phyloP scores from a whole-genome alignment of 2,888 invertebrate species.

The Baronia brevicornis region DNA sequence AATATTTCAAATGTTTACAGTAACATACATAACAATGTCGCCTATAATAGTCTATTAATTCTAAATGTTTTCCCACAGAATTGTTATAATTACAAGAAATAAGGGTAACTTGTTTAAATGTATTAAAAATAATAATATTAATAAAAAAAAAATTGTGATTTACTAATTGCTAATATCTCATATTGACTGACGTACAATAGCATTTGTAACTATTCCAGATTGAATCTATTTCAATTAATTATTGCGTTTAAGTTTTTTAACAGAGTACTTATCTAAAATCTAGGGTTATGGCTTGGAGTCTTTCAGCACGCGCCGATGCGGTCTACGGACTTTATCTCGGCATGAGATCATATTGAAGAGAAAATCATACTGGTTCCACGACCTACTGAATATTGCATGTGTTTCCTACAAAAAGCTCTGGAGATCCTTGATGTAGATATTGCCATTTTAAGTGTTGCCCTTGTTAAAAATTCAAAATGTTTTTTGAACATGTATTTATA shows the following conservation, averaged over 20 bases:
- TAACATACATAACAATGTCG: no score
- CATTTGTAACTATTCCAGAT: no score
- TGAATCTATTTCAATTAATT: no score
- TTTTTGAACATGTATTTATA: constrained; percentile 16
- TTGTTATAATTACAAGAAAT: no score
- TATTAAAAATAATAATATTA: no score
- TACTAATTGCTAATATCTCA: no score
- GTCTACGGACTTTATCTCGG: constrained; percentile 27
- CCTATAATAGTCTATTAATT: no score
- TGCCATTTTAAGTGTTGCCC: constrained; percentile 22
- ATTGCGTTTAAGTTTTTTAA: neutral
- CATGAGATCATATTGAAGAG: constrained; percentile 28
- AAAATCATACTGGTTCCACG: constrained; percentile 30
- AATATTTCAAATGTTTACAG: no score
- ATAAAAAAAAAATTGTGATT: no score
- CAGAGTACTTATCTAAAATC: constrained; percentile 10
- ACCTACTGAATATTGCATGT: constrained; percentile 31
- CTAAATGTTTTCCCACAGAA: no score
- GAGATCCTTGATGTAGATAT: constrained; percentile 28
- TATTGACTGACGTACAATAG: no score
- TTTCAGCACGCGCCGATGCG: constrained; percentile 31
- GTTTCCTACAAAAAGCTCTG: constrained; percentile 24
- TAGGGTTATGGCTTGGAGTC: constrained; percentile 15
- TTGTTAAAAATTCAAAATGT: constrained; percentile 19
- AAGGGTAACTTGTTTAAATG: no score